Evolutionary conservation across 2,888 invertebrate species (phyloP), one percentile per base, ranked within the genome.

Genomic region (Perizoma flavofasciatum): DNA sequence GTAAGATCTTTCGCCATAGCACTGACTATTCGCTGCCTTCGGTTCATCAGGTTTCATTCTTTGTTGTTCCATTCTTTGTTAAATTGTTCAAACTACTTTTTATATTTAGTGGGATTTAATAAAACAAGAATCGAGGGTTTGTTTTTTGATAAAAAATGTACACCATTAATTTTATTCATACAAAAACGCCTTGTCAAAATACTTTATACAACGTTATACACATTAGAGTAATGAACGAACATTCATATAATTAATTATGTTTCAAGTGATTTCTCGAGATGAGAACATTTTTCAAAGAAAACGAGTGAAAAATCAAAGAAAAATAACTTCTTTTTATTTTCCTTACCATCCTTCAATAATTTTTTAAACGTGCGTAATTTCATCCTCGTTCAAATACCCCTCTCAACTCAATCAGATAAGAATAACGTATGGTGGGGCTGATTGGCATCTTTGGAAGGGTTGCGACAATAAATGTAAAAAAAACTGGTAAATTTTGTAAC

Each of bases 161-260:
- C 86, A 88, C 81, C 79, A 69, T 82, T 78, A 84, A 73, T 65
- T 70, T 80, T 74, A 75, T 81, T 79, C 80, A 82, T 84, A 82
- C 81, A 83, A 83, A 78, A 82, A 79, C 74, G 77, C 75, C 72
- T 76, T 79, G 81, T 86, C 85, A 85, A 87, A 88, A 88, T 89
- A 85, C 83, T 86, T 85, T 88, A 80, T 86, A 89, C 87, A 89
- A 84, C 77, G 78, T 83, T 83, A 78, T 76, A 80, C 75, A 72
- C 49, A 49, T 53, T 56, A 61, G 46, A 54, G 47, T 54, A 59
- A 69, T 73, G 67, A 70, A 75, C 66, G 55, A 74, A 66, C 55
- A 50, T 65, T 66, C 65, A 63, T 59, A 61, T 40, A 52, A 34
- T 49, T 46, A 50, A 34, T 39, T 0, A 22, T 49, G 53, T 37